phyloP scores from a whole-genome alignment of 2,888 invertebrate species.

The Malthinus seriepunctatus region DNA sequence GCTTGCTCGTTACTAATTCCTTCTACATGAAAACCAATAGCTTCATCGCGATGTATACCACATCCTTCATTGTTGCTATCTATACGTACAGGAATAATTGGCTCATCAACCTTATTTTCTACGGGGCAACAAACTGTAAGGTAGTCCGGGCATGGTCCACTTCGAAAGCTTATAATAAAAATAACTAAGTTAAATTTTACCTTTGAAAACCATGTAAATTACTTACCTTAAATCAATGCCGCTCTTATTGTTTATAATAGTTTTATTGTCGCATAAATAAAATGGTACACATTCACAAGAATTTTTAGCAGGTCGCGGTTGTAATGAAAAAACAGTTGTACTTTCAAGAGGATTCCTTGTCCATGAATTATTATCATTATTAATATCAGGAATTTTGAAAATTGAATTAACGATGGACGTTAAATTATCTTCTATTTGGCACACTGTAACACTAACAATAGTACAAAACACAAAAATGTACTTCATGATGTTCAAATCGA shows the following conservation, averaged over 20 bases:
- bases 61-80: conserved; percentile 57
- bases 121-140: conserved; percentile 62
- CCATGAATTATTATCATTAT: background rate
- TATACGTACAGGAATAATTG: conserved; percentile 43
- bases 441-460: conserved; percentile 53
- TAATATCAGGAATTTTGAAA: background rate
- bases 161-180: background rate
- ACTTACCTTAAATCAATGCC: too few relatives aligned
- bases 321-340: background rate
- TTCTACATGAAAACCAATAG: conserved; percentile 70
- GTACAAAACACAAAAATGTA: conserved; percentile 60
- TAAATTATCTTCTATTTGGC: conserved; percentile 37
- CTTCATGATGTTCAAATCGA: too few relatives aligned
- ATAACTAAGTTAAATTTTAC: background rate
- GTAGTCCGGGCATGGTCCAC: conserved; percentile 46
- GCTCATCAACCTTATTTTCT: conserved; percentile 40
- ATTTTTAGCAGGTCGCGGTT: background rate
- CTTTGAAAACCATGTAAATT: too few relatives aligned
- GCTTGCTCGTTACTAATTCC: conserved; percentile 67
- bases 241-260: background rate
- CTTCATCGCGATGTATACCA: conserved; percentile 72
- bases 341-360: background rate
- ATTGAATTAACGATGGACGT: background rate
- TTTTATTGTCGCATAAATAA: background rate
- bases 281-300: background rate